phyloP scores from a whole-genome alignment of 2,113 vertebrate species.

The Trochalopteron elliotii region DNA sequence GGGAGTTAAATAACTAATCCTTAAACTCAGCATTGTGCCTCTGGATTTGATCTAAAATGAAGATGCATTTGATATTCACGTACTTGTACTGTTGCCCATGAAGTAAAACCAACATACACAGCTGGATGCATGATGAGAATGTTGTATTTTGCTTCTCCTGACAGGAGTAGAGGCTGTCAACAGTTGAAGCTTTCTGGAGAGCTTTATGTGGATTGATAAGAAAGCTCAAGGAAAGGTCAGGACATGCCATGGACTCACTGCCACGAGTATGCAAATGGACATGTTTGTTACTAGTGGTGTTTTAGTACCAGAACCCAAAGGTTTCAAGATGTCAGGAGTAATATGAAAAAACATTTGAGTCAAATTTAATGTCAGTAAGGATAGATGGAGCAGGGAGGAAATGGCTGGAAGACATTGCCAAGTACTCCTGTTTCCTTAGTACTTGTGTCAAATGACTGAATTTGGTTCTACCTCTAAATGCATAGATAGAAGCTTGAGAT shows the following conservation, averaged over 20 bases:
- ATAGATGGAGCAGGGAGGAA: neutral
- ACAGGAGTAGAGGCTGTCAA: neutral
- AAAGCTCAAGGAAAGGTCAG: neutral
- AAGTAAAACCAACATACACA: neutral
- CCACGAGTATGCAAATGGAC: neutral
- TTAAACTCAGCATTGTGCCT: neutral
- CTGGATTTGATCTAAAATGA: neutral
- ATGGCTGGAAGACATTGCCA: neutral
- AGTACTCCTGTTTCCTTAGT: neutral
- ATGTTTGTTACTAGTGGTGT: neutral
- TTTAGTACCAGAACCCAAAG: neutral
- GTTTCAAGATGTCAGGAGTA: neutral
- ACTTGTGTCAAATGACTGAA: neutral
- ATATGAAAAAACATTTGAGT: neutral
- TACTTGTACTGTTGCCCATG: neutral
- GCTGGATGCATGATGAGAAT: neutral
- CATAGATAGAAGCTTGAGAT: neutral
- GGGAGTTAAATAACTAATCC: neutral
- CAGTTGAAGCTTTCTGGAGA: neutral
- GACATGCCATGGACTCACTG: fast-evolving
- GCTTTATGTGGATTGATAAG: fast-evolving
- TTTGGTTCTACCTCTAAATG: neutral
- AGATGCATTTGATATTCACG: neutral
- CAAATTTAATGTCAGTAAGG: neutral
- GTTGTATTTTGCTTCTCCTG: neutral